These are phyloP conservation scores for Macaria notata DNA, from an alignment of 2,888 invertebrate genomes.

Conservation along the genomic window DNA sequence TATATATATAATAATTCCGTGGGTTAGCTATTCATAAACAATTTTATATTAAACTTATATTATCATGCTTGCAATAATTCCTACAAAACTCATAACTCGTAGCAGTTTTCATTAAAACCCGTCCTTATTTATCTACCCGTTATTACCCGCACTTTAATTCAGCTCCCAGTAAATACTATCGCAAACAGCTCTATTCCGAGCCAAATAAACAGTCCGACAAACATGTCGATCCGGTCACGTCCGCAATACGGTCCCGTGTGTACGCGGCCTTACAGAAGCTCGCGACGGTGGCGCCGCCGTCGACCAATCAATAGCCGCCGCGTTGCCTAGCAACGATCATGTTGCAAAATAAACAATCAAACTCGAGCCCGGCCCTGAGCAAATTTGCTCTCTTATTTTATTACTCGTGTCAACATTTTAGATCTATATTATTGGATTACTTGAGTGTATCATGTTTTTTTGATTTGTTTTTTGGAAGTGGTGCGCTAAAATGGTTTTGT, in stretches of 20 bases:
- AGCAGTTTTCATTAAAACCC: slow-evolving; percentile 22
- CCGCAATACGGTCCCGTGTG: slow-evolving; percentile 44
- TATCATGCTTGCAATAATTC: too few relatives aligned
- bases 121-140: slow-evolving; percentile 2
- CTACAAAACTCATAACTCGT: too few relatives aligned
- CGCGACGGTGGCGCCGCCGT: slow-evolving; percentile 60
- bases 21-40: too few relatives aligned
- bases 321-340: slow-evolving; percentile 78
- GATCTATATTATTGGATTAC: slow-evolving; percentile 76
- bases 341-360: slow-evolving; percentile 83
- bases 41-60: too few relatives aligned
- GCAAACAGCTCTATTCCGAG: slow-evolving; percentile 9
- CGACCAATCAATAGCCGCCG: slow-evolving; percentile 71
- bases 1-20: too few relatives aligned
- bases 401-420: slow-evolving; percentile 79
- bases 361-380: slow-evolving; percentile 64
- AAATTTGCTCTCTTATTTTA: slow-evolving; percentile 82
- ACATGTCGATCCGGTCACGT: slow-evolving; percentile 38
- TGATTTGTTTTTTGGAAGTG: slow-evolving; percentile 43
- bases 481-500: slow-evolving; percentile 55
- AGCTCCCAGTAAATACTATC: not conserved
- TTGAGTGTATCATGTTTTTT: slow-evolving; percentile 60
- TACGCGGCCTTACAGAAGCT: slow-evolving; percentile 38
- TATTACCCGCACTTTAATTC: not conserved
- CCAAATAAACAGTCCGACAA: slow-evolving; percentile 24